Conservation (phyloP, 1,140 invertebrate species). For the Drosophila quadrilineata region DNA sequence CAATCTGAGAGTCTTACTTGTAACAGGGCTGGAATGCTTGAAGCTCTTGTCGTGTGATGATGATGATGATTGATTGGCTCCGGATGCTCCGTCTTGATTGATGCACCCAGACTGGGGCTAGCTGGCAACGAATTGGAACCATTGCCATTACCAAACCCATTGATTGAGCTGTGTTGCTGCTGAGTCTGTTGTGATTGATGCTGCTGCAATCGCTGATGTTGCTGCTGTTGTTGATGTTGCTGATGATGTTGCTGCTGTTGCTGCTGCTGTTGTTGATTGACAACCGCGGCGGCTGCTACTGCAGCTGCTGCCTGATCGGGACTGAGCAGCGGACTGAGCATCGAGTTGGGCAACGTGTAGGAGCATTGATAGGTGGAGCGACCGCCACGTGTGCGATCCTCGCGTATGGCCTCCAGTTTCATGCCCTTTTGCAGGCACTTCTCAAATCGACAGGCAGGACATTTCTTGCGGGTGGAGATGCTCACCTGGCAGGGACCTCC, state of each 20-base stretch:
- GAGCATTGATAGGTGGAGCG: conserved; percentile 97
- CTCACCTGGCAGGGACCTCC: conserved; percentile 95
- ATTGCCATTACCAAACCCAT: conserved; percentile 41
- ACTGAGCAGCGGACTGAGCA: conserved; percentile 77
- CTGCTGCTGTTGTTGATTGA: conserved; percentile 45
- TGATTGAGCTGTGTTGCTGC: conserved; percentile 48
- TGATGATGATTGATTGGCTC: conserved; percentile 31
- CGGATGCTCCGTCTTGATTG: conserved; percentile 60
- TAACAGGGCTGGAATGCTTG: conserved; percentile 61
- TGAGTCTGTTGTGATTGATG: conserved; percentile 40
- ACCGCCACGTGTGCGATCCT: conserved; percentile 96
- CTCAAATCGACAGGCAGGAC: conserved; percentile 97
- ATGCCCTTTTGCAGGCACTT: conserved; percentile 98
- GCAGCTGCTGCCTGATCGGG: conserved; percentile 66
- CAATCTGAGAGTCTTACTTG: conserved; percentile 56
- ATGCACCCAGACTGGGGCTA: conserved; percentile 55
- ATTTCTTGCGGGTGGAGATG: conserved; percentile 96
- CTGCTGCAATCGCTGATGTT: conserved; percentile 50
- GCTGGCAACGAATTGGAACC: conserved; percentile 49
- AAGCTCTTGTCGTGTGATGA: conserved; percentile 36
- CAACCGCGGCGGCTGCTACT: conserved; percentile 43
- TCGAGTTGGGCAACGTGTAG: conserved; percentile 90
- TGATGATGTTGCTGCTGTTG: conserved; percentile 55
- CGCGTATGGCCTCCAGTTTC: conserved; percentile 98
- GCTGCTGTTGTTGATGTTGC: conserved; percentile 43